Evolutionary conservation across 2,113 vertebrate species (phyloP).

Genomic region (Semnopithecus entellus): DNA sequence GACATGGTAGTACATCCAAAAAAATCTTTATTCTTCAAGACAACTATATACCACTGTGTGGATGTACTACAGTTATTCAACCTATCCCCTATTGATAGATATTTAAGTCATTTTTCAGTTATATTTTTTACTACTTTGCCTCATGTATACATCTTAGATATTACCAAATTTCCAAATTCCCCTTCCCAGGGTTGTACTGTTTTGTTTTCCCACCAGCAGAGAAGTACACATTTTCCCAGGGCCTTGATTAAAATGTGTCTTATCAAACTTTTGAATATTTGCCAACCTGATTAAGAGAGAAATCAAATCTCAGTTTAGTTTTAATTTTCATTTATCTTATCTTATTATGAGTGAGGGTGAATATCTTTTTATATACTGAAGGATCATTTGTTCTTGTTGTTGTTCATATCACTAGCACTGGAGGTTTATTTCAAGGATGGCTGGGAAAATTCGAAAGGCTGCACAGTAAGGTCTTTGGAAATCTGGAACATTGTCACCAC

Average conservation of each 20-base stretch:
- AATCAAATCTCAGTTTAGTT: neutral
- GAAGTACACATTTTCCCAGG: neutral
- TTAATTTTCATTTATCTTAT: neutral
- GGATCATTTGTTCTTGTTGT: neutral
- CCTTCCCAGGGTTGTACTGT: neutral
- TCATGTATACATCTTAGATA: neutral
- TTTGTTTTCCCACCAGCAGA: neutral
- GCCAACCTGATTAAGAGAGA: neutral
- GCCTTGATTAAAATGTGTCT: neutral
- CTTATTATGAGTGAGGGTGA: neutral
- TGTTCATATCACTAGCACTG: neutral
- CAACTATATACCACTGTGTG: neutral
- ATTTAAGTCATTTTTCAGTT: neutral
- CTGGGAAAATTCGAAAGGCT: neutral
- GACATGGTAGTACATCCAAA: neutral
- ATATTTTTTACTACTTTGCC: neutral
- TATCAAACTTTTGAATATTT: neutral
- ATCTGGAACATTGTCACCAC: neutral
- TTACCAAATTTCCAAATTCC: neutral
- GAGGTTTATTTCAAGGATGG: neutral
- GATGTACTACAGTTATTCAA: neutral
- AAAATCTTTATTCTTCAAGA: neutral
- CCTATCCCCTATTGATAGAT: neutral
- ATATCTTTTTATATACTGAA: neutral
- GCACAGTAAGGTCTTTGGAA: neutral